Percentiles rank a stretch among this genome's conserved stretches.
Conservation (phyloP, 2,888 invertebrate genomes). For the Drosophila robusta region DNA sequence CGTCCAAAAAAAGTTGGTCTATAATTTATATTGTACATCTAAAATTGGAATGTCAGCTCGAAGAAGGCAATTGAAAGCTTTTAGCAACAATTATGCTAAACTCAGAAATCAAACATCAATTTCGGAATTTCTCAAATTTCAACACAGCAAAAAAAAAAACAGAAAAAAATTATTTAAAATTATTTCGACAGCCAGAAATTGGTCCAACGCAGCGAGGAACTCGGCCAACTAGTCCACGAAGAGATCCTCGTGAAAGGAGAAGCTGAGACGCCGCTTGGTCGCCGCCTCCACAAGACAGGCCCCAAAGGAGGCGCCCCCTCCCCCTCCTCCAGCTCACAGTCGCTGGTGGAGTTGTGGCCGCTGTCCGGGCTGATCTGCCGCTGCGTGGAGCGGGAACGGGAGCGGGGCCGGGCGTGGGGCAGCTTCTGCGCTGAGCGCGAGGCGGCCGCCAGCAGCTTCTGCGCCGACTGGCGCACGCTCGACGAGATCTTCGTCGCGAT, state of each 20-base stretch:
- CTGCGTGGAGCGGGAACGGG: constrained; percentile 17
- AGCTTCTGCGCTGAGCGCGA: constrained; percentile 46
- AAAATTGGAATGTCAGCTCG: constrained; percentile 32
- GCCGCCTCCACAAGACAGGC: constrained; percentile 46
- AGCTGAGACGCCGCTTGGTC: constrained; percentile 79
- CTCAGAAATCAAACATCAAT: constrained; percentile 8
- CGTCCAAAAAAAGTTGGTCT: constrained; percentile 22
- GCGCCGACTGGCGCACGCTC: constrained; percentile 79
- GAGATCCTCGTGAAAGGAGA: constrained; percentile 87
- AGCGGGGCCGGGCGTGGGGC: constrained; percentile 16
- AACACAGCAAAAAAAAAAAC: constrained; percentile 29
- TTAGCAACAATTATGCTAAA: constrained; percentile 42
- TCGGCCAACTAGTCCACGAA: constrained; percentile 46
- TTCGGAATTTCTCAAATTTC: constrained; percentile 16
- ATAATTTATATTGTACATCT: constrained; percentile 3
- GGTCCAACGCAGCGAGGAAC: not conserved
- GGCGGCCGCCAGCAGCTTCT: constrained; percentile 66
- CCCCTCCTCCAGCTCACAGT: constrained; percentile 58
- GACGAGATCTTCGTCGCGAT: constrained; percentile 68
- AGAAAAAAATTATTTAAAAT: constrained; percentile 8
- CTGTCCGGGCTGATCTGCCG: constrained; percentile 83
- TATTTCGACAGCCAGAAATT: constrained; percentile 47
- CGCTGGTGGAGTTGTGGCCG: constrained; percentile 83
- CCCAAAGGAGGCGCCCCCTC: constrained; percentile 19
- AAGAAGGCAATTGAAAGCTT: constrained; percentile 39